These are phyloP conservation scores for Caenorhabditis sp. DNA, from an alignment of 2,888 invertebrate genomes.

Conservation along the genomic window DNA sequence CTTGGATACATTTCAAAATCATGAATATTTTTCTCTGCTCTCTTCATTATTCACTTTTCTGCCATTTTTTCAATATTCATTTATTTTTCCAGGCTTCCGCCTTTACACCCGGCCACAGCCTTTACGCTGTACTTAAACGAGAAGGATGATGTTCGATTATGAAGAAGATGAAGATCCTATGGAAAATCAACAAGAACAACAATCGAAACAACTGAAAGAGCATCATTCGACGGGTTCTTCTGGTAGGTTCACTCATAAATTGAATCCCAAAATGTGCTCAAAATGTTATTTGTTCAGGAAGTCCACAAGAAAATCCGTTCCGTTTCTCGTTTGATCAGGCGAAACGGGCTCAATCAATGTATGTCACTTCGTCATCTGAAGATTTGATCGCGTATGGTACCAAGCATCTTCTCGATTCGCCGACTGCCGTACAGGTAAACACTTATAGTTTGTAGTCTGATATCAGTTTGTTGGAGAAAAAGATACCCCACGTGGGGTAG, in stretches of 20 bases:
- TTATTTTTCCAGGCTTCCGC: background rate
- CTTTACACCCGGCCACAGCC: background rate
- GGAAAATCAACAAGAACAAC: slow-evolving; percentile 34
- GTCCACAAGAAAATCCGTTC: slow-evolving; percentile 46
- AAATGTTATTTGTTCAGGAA: slow-evolving; percentile 26
- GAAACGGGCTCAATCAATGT: slow-evolving; percentile 40
- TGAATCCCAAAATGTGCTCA: background rate
- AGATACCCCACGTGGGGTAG: background rate
- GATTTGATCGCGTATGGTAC: slow-evolving; percentile 36
- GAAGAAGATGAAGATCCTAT: slow-evolving; percentile 55
- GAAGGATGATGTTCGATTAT: slow-evolving; percentile 57
- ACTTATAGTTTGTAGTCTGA: slow-evolving; percentile 5
- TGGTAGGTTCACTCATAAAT: slow-evolving; percentile 15
- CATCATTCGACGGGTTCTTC: slow-evolving; percentile 22
- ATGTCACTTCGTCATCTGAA: slow-evolving; percentile 42
- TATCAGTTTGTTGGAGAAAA: too few relatives aligned
- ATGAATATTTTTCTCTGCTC: background rate
- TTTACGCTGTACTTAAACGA: slow-evolving; percentile 42
- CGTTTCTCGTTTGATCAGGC: slow-evolving; percentile 37
- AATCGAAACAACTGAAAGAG: slow-evolving; percentile 18
- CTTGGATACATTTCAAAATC: too few relatives aligned
- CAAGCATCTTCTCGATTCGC: slow-evolving; percentile 44
- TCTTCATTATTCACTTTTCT: background rate
- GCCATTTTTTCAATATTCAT: background rate
- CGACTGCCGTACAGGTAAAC: slow-evolving; percentile 50